Evolutionary conservation across 2,888 invertebrate genomes (phyloP).

Genomic region (Perizoma flavofasciatum): DNA sequence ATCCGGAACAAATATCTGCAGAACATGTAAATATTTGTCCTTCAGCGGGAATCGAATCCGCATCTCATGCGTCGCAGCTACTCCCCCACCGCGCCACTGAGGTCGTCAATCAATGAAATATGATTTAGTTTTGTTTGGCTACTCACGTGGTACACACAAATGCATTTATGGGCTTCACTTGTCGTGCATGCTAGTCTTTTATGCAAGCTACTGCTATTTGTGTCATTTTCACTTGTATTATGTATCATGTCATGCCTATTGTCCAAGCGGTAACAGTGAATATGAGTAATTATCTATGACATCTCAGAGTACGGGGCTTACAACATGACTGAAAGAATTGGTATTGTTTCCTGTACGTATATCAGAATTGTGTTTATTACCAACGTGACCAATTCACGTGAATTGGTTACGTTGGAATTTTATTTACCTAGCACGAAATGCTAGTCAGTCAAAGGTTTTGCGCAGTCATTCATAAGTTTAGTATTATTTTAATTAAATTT

Average conservation of each 20-base stretch:
- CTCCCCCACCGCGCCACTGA: too few relatives aligned
- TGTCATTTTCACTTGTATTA: conserved; percentile 11
- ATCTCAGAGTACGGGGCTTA: conserved; percentile 29
- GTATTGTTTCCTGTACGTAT: conserved; percentile 20
- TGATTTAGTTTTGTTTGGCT: too few relatives aligned
- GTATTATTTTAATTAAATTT: too few relatives aligned
- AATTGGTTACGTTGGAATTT: conserved; percentile 13
- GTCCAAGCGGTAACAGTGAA: conserved; percentile 28
- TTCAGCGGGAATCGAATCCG: too few relatives aligned
- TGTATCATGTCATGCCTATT: conserved; percentile 25
- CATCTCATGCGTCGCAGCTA: too few relatives aligned
- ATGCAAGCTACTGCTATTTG: background rate
- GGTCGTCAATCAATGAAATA: too few relatives aligned
- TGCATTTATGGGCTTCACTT: too few relatives aligned
- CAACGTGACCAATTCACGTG: conserved; percentile 24
- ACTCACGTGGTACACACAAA: too few relatives aligned
- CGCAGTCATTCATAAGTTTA: too few relatives aligned
- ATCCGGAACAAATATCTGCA: too few relatives aligned
- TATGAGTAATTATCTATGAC: conserved; percentile 36
- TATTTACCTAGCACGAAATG: conserved; percentile 3
- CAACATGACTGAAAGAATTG: conserved; percentile 14
- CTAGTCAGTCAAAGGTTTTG: background rate
- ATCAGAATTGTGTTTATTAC: conserved; percentile 16
- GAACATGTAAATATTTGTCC: too few relatives aligned
- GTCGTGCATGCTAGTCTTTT: too few relatives aligned